Evolutionary conservation across 2,888 invertebrate genomes (phyloP).

Genomic region (Sphinx pinastri): DNA sequence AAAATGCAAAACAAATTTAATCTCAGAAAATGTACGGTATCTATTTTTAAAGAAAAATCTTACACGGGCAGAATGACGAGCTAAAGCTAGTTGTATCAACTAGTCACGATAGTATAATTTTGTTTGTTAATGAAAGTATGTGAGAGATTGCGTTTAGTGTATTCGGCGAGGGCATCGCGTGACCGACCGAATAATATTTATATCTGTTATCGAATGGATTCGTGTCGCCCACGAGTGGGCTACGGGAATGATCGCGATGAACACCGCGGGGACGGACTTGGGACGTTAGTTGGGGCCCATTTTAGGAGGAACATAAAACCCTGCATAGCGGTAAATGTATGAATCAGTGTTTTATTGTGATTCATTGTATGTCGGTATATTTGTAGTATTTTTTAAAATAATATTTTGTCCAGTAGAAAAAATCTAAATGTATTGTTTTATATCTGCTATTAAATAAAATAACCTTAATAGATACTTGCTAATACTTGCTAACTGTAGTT

Average conservation of each 20-base stretch:
- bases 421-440: no score
- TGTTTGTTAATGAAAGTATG: slow-evolving; percentile 40
- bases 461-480: no score
- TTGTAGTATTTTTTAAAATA: no score
- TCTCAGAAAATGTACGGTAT: no score
- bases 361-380: no score
- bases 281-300: neutral
- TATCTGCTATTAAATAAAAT: no score
- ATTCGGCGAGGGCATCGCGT: slow-evolving; percentile 61
- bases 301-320: neutral
- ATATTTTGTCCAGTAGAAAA: no score
- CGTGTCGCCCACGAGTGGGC: slow-evolving; percentile 61
- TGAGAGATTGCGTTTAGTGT: slow-evolving; percentile 48
- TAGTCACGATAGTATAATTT: neutral
- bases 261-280: slow-evolving; percentile 21
- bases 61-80: no score
- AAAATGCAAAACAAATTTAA: no score
- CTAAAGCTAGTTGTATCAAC: no score
- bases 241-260: slow-evolving; percentile 49
- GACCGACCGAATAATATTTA: slow-evolving; percentile 59
- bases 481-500: neutral
- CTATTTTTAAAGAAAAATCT: no score
- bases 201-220: slow-evolving; percentile 70
- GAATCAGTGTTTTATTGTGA: neutral
- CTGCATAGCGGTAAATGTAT: neutral